Evolutionary conservation across 1,140 invertebrate species (phyloP).

Genomic region (Magallana angulata): DNA sequence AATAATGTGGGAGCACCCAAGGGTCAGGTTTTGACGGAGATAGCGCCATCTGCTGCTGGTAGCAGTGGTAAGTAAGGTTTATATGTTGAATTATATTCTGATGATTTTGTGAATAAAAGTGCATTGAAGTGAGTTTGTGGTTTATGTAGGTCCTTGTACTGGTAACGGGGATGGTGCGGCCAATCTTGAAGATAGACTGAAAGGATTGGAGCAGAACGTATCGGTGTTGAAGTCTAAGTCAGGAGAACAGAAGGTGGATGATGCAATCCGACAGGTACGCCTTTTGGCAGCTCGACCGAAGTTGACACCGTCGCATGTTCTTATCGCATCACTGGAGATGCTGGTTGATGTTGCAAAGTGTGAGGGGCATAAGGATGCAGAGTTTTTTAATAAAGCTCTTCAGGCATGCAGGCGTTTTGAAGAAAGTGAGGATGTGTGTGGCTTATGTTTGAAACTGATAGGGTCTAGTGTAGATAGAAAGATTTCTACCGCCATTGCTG

Average conservation of each 20-base stretch:
- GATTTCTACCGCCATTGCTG: background rate
- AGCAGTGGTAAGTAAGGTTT: background rate
- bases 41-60: background rate
- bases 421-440: slow-evolving; percentile 24
- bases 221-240: background rate
- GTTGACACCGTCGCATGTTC: slow-evolving; percentile 23
- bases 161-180: too few species aligned
- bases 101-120: background rate
- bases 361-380: background rate
- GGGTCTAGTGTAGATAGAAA: slow-evolving; percentile 33
- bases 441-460: slow-evolving; percentile 36
- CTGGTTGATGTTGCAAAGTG: slow-evolving; percentile 31
- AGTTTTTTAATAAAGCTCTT: slow-evolving; percentile 32
- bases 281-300: slow-evolving; percentile 29
- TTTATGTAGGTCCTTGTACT: background rate
- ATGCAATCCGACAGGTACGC: slow-evolving; percentile 27
- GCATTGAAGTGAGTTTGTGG: background rate
- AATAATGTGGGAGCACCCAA: slow-evolving; percentile 28
- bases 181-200: background rate
- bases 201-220: background rate
- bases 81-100: background rate
- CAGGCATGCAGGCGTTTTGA: slow-evolving; percentile 23
- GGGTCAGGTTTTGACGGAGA: background rate
- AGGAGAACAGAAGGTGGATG: slow-evolving; percentile 5
- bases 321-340: slow-evolving; percentile 45